Evolutionary conservation across 2,113 vertebrate genomes (phyloP), one percentile per base, ranked within the genome.

Genomic region (Saguinus imperator): DNA sequence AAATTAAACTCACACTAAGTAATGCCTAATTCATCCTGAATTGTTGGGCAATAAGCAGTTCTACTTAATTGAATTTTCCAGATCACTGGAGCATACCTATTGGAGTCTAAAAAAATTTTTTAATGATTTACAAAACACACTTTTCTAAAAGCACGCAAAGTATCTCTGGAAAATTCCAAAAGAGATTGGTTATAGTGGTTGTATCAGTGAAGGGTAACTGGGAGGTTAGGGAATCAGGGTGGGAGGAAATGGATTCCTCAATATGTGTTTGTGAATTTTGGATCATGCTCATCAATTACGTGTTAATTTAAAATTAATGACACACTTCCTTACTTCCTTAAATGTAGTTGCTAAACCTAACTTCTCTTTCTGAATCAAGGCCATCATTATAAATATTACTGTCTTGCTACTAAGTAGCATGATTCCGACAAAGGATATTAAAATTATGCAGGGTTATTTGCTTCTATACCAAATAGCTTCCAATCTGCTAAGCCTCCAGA

Each of bases 361-460:
- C 55, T 70, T 83, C 96, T 80, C 92, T 84, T 94, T 87, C 80
- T 84, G 64, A 87, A 95, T 64, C 57, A 82, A 90, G 25, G 6
- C 55, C 21, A 70, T 95, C 52, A 64, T 73, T 92, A 50, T 70
- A 85, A 89, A 18, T 76, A 35, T 83, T 70, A 40, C 79, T 92
- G 37, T n/a, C 32, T 89, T 96, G 18, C 20, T 83, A 40, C 72
- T 73, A 72, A 93, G 84, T 61, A 81, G 8, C n/a, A 4, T 40
- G 12, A 82, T 20, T 55, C 25, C 40, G 58, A 58, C 45, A 76
- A 72, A 77, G 21, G 32, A 29, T 64, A 27, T 80, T 93, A n/a
- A 89, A 73, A 25, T 43, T 52, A 61, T 0, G 52, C 4, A 13
- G 45, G 80, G 20, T 66, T 81, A 45, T 70, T 57, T 57, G 1